Evolutionary conservation across 2,113 vertebrate genomes (phyloP).

Genomic region (Melanerpes formicivorus): DNA sequence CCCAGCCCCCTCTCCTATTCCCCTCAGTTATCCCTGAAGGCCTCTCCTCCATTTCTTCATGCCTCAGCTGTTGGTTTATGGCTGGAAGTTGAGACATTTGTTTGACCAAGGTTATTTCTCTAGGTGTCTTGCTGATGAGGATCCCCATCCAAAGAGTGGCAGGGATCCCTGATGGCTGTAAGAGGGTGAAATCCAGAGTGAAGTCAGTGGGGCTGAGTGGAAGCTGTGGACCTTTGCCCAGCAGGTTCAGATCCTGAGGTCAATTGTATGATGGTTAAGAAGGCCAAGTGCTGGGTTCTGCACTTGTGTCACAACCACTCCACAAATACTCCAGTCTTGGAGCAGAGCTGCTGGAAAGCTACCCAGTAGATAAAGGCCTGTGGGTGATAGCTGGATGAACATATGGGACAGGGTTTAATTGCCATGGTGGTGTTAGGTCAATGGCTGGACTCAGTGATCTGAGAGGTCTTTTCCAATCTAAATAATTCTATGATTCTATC

Average conservation of each 20-base stretch:
- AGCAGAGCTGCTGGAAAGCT: too few relatives aligned
- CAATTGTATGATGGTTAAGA: too few relatives aligned
- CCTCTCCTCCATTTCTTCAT: not conserved
- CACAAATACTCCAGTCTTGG: too few relatives aligned
- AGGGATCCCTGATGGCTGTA: not conserved
- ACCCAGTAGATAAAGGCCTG: too few relatives aligned
- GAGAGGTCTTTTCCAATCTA: too few relatives aligned
- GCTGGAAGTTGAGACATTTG: not conserved
- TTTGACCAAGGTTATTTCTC: not conserved
- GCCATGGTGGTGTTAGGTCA: too few relatives aligned
- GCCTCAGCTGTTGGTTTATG: rapidly evolving
- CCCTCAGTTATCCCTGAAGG: not conserved
- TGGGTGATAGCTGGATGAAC: too few relatives aligned
- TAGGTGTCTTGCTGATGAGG: not conserved
- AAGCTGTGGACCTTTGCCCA: too few relatives aligned
- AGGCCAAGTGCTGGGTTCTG: too few relatives aligned
- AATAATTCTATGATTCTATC: not conserved
- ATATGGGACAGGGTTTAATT: too few relatives aligned
- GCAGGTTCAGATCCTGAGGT: not conserved
- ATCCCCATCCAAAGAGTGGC: rapidly evolving
- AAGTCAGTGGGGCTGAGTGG: not conserved
- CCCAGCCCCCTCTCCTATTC: not conserved
- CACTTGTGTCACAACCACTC: too few relatives aligned
- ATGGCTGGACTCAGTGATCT: too few relatives aligned
- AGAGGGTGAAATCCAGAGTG: not conserved